These are phyloP conservation scores for Pardalotus punctatus DNA, from an alignment of 2,113 vertebrate species.

Conservation along the genomic window DNA sequence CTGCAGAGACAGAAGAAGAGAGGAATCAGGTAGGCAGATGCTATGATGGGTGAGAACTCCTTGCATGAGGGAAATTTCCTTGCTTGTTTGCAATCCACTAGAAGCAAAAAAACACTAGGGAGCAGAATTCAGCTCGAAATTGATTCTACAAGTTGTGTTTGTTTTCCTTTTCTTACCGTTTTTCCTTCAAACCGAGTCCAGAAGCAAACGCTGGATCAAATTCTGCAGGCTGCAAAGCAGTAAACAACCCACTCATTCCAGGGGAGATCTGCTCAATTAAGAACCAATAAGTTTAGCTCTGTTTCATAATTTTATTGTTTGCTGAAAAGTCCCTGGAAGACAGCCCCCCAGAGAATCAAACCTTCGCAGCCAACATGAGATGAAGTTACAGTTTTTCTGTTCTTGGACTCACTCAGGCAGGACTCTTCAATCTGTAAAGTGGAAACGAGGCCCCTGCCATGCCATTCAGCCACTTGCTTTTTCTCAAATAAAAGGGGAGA, in stretches of 20 bases:
- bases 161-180: neutral
- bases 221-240: neutral
- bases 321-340: neutral
- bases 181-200: neutral
- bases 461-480: neutral
- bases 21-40: fast-evolving
- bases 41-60: neutral
- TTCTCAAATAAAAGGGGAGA: neutral
- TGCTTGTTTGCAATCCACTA: neutral
- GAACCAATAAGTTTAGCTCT: neutral
- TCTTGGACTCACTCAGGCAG: neutral
- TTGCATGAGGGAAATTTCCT: neutral
- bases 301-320: neutral
- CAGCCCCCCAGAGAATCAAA: neutral
- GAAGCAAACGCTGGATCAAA: neutral
- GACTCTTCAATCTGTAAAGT: neutral
- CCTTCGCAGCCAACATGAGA: neutral
- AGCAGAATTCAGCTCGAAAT: neutral
- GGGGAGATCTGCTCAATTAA: slow-evolving; percentile 28
- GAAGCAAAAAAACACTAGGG: neutral
- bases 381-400: neutral
- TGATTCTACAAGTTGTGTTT: neutral
- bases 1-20: neutral
- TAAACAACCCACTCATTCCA: neutral
- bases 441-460: neutral